A percentile compares a stretch with the other conserved stretches of the same genome.
Conservation (phyloP, 2,888 invertebrate genomes). For the Trichacis sp. region DNA sequence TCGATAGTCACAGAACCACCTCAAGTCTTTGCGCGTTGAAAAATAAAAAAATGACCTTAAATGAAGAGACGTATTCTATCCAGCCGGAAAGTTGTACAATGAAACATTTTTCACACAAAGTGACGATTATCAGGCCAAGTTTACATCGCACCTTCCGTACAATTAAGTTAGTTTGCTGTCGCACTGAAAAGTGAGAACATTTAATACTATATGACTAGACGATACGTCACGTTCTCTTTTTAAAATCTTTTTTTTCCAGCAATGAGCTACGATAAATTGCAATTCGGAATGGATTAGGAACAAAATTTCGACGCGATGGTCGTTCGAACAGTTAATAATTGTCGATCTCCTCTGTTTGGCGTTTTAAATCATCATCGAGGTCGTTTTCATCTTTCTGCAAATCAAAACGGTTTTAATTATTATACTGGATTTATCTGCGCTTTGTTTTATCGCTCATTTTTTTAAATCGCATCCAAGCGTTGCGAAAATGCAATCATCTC, state of each 20-base stretch:
- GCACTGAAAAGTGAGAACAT: slow-evolving; percentile 49
- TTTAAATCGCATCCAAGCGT: no score
- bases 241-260: slow-evolving; percentile 8
- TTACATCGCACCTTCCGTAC: slow-evolving; percentile 38
- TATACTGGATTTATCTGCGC: no score
- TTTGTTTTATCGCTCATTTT: no score
- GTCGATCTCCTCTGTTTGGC: neutral
- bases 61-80: neutral
- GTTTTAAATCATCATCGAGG: neutral
- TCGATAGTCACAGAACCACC: neutral
- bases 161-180: slow-evolving; percentile 53
- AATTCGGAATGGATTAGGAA: slow-evolving; percentile 1
- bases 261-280: slow-evolving; percentile 1
- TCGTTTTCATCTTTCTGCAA: neutral
- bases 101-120: neutral
- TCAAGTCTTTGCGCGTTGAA: neutral
- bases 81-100: neutral
- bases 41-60: neutral
- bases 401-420: no score
- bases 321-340: neutral
- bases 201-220: slow-evolving; percentile 61
- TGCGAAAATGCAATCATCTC: no score
- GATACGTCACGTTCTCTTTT: slow-evolving; percentile 49
- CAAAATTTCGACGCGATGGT: neutral
- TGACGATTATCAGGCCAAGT: slow-evolving; percentile 37